Conservation (phyloP, 1,140 invertebrate genomes). For the Ctenoplectra terminalis region DNA sequence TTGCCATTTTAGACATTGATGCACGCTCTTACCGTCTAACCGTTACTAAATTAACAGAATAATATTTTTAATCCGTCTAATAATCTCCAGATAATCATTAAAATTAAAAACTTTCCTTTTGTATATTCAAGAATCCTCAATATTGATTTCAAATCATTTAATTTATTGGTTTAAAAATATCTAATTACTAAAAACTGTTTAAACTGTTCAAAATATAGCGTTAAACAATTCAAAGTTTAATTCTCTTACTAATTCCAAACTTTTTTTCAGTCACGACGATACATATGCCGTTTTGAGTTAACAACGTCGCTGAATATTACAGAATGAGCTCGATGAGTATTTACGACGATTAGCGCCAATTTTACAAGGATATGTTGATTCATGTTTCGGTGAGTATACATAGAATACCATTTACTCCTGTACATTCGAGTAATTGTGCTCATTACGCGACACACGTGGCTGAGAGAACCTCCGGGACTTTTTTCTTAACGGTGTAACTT, state of each 20-base stretch:
- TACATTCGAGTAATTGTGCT: background rate
- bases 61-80: background rate
- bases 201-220: background rate
- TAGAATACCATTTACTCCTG: background rate
- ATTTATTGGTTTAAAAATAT: too few relatives aligned
- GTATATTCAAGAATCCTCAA: too few relatives aligned
- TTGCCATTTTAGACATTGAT: conserved; percentile 12
- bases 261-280: background rate
- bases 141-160: too few relatives aligned
- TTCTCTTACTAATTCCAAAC: background rate
- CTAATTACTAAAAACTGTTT: too few relatives aligned
- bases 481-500: conserved; percentile 66
- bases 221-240: background rate
- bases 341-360: background rate
- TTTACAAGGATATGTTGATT: background rate
- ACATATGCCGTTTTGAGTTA: background rate
- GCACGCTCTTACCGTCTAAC: background rate
- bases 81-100: background rate
- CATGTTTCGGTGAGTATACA: background rate
- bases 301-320: background rate
- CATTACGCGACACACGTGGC: conserved; percentile 17
- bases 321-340: background rate
- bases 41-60: conserved; percentile 4
- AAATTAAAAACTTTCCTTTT: too few relatives aligned
- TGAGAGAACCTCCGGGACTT: conserved; percentile 39